phyloP scores from a whole-genome alignment of 2,113 vertebrate genomes.

The Sander lucioperca region DNA sequence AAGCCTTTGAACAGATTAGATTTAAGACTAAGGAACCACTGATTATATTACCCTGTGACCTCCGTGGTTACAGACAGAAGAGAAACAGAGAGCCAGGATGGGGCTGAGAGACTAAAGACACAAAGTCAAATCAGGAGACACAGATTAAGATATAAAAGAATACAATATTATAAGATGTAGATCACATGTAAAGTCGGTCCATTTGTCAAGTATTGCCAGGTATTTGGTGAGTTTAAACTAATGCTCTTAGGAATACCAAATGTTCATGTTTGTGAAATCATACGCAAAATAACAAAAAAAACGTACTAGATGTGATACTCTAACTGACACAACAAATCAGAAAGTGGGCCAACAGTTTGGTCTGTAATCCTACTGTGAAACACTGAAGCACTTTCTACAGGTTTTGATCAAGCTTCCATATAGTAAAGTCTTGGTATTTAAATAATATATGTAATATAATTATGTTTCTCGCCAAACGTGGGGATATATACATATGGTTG shows the following conservation, averaged over 20 bases:
- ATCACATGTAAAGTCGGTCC: constrained; percentile 32
- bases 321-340: not conserved
- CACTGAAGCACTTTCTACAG: not conserved
- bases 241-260: constrained; percentile 25
- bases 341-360: not conserved
- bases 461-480: not conserved
- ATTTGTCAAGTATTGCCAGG: constrained; percentile 80
- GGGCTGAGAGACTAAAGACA: constrained; percentile 4
- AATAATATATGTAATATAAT: constrained; percentile 16
- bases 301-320: not conserved
- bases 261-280: constrained; percentile 6
- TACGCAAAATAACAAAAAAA: constrained; percentile 11
- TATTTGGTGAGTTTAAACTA: constrained; percentile 68
- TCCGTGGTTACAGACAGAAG: constrained; percentile 33
- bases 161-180: constrained; percentile 50
- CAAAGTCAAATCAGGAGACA: constrained; percentile 1
- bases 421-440: constrained; percentile 10
- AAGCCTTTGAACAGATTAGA: constrained; percentile 73
- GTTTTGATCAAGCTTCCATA: not conserved
- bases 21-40: constrained; percentile 50
- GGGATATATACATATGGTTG: not conserved
- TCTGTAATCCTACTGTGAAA: constrained; percentile 8
- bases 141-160: constrained; percentile 33
- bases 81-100: not conserved
- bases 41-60: constrained; percentile 55